phyloP scores from a whole-genome alignment of 2,888 invertebrate genomes.

The Drosophila mimetica region DNA sequence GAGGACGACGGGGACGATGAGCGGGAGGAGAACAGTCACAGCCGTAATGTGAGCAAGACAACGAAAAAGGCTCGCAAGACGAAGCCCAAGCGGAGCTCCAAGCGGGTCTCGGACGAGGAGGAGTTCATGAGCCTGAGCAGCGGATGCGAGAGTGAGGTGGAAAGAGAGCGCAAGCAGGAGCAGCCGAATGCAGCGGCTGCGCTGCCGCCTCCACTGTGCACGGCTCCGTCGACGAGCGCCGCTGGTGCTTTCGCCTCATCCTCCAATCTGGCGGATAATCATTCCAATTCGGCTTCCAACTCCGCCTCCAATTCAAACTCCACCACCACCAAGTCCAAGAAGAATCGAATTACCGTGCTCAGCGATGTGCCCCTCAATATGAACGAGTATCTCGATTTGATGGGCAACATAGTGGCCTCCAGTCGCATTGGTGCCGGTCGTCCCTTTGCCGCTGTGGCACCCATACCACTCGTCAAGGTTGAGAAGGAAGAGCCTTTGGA shows the following conservation, averaged over 20 bases:
- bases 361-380: constrained; percentile 84
- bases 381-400: constrained; percentile 83
- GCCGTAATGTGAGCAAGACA: constrained; percentile 39
- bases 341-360: constrained; percentile 82
- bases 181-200: neutral
- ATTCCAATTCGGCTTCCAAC: constrained; percentile 45
- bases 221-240: constrained; percentile 61
- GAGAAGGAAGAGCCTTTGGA: constrained; percentile 82
- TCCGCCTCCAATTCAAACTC: constrained; percentile 37
- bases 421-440: constrained; percentile 79
- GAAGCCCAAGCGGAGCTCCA: constrained; percentile 53
- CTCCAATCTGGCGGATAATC: constrained; percentile 19
- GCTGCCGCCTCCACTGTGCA: constrained; percentile 38
- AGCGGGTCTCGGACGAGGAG: constrained; percentile 60
- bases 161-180: constrained; percentile 18
- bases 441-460: constrained; percentile 67
- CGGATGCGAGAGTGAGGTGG: constrained; percentile 56
- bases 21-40: constrained; percentile 58
- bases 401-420: constrained; percentile 84
- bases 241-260: constrained; percentile 20
- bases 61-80: constrained; percentile 58
- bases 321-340: constrained; percentile 61
- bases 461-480: constrained; percentile 80
- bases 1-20: constrained; percentile 64
- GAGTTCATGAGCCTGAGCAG: constrained; percentile 77